These are phyloP conservation scores for Meloe dianella DNA, from an alignment of 2,888 invertebrate genomes.

Conservation along the genomic window DNA sequence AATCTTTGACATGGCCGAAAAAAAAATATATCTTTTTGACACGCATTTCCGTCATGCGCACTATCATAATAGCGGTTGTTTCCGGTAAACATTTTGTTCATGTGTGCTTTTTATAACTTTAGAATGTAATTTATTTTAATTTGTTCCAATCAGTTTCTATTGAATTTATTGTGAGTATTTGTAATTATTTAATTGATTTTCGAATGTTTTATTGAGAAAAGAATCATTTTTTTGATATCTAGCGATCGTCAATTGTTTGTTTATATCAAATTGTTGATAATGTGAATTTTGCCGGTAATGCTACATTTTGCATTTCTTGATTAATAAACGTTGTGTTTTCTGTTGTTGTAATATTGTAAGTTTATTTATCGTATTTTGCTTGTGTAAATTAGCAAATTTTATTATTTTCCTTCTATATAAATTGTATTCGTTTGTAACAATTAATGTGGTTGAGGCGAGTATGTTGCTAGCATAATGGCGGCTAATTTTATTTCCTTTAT, in stretches of 20 bases:
- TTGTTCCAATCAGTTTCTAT: neutral
- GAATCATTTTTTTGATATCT: no score
- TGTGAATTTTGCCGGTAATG: constrained; percentile 23
- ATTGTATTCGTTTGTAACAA: no score
- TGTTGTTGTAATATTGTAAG: neutral
- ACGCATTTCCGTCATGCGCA: constrained; percentile 38
- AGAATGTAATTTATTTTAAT: constrained; percentile 17
- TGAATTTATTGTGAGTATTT: neutral
- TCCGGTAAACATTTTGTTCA: constrained; percentile 47
- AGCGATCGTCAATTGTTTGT: neutral
- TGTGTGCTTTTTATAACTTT: constrained; percentile 36
- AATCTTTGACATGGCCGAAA: neutral
- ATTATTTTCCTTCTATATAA: no score
- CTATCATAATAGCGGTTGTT: constrained; percentile 26
- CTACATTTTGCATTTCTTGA: constrained; percentile 17
- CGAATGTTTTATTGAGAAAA: no score
- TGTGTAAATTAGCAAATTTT: no score
- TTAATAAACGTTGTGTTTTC: no score
- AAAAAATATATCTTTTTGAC: neutral
- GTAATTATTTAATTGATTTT: neutral
- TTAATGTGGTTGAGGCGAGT: neutral
- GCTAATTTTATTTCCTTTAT: constrained; percentile 12
- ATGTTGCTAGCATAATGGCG: constrained; percentile 33
- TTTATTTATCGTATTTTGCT: neutral
- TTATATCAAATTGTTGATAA: neutral